A percentile compares a stretch with the other conserved stretches of the same genome.
These are phyloP conservation scores for Scolopax rusticola DNA, from an alignment of 2,797 vertebrate species.

Conservation along the genomic window DNA sequence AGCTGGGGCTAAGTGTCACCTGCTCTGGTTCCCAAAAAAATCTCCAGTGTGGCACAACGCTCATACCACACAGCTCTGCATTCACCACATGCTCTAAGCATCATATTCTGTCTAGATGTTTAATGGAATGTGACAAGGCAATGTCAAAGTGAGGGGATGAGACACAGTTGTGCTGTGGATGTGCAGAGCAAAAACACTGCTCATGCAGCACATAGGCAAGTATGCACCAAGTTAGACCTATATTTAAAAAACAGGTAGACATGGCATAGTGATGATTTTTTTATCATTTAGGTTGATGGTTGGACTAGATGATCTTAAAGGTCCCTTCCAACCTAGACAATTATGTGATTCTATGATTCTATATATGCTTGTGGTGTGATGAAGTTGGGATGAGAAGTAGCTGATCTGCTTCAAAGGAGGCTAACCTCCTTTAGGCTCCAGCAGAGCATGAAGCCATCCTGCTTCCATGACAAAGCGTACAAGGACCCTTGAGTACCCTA, in stretches of 20 bases:
- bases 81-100: not conserved
- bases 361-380: not conserved
- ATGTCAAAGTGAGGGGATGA: not conserved
- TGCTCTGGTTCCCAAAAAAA: not conserved
- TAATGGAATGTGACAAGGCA: not conserved
- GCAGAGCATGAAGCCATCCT: not conserved
- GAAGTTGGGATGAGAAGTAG: not conserved
- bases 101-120: not conserved
- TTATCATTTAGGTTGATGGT: too few relatives aligned
- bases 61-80: rapidly evolving
- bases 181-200: not conserved
- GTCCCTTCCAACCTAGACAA: too few relatives aligned
- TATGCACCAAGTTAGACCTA: not conserved
- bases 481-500: not conserved
- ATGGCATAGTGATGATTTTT: too few relatives aligned
- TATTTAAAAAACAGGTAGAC: too few relatives aligned
- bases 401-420: not conserved
- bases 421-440: not conserved
- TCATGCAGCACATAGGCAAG: not conserved
- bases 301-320: too few relatives aligned
- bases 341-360: too few relatives aligned
- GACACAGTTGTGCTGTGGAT: not conserved
- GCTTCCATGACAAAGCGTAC: not conserved
- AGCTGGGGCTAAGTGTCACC: not conserved
- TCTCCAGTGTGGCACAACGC: not conserved